These are phyloP conservation scores for Enteromius fasciolatus DNA, from an alignment of 2,797 vertebrate species.

Conservation along the genomic window DNA sequence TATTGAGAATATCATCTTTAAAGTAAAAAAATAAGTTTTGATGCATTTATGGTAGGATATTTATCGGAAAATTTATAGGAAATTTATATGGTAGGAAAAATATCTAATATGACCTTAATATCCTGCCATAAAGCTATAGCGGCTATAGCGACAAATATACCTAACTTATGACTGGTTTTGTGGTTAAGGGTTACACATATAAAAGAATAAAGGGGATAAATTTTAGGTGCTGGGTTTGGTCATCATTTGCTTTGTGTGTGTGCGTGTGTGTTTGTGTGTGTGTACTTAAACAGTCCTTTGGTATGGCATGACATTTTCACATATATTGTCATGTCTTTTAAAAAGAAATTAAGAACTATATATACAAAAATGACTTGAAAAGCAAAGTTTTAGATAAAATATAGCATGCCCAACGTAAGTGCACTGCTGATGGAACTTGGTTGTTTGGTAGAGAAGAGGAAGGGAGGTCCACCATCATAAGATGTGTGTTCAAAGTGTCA, in stretches of 20 bases:
- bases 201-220: not conserved
- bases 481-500: constrained; percentile 60
- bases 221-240: not conserved
- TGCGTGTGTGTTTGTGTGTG: not conserved
- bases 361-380: not conserved
- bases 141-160: no score
- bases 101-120: no score
- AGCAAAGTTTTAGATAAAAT: not conserved
- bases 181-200: not conserved
- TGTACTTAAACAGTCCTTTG: not conserved
- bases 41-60: no score
- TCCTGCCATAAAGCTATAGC: no score
- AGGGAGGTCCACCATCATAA: constrained; percentile 63
- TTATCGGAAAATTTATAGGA: no score
- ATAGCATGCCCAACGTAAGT: not conserved
- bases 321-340: not conserved
- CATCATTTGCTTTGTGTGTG: not conserved
- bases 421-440: not conserved
- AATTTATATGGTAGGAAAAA: no score
- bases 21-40: no score
- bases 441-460: constrained; percentile 49
- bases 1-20: no score
- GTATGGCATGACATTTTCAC: not conserved
- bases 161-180: no score
- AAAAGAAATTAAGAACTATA: not conserved